These are phyloP conservation scores for Ibidorhyncha struthersii DNA, from an alignment of 2,113 vertebrate species.

Conservation along the genomic window DNA sequence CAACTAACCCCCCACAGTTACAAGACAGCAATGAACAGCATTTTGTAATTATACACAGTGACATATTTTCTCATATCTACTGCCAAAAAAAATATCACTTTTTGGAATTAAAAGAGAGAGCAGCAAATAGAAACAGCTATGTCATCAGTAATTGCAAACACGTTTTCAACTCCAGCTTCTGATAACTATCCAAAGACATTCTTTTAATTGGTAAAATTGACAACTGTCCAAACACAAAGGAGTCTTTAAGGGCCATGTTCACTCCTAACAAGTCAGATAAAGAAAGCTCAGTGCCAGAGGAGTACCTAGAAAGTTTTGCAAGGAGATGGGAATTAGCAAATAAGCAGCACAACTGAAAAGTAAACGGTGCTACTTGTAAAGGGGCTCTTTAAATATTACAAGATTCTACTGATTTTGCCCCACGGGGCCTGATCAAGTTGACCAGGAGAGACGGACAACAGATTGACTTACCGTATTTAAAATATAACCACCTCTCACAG, in stretches of 20 bases:
- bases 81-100: constrained; percentile 65
- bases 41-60: constrained; percentile 66
- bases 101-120: constrained; percentile 67
- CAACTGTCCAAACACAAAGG: constrained; percentile 43
- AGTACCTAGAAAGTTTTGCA: constrained; percentile 23
- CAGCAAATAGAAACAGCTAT: constrained; percentile 70
- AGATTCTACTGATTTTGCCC: not conserved
- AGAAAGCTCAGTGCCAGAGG: not conserved
- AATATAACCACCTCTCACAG: not conserved
- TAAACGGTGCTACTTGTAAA: not conserved
- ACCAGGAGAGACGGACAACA: not conserved
- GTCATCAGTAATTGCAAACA: constrained; percentile 68
- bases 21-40: constrained; percentile 50
- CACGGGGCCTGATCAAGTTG: not conserved
- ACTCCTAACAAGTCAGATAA: constrained; percentile 20
- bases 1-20: constrained; percentile 31
- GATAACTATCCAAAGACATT: constrained; percentile 57
- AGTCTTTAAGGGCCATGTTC: constrained; percentile 16
- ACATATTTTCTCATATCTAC: constrained; percentile 61
- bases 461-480: not conserved
- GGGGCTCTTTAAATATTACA: not conserved
- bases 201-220: constrained; percentile 64
- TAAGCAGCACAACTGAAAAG: not conserved
- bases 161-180: constrained; percentile 39
- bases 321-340: not conserved